Evolutionary conservation across 2,797 vertebrate genomes (phyloP).

Genomic region (Myotis myotis): DNA sequence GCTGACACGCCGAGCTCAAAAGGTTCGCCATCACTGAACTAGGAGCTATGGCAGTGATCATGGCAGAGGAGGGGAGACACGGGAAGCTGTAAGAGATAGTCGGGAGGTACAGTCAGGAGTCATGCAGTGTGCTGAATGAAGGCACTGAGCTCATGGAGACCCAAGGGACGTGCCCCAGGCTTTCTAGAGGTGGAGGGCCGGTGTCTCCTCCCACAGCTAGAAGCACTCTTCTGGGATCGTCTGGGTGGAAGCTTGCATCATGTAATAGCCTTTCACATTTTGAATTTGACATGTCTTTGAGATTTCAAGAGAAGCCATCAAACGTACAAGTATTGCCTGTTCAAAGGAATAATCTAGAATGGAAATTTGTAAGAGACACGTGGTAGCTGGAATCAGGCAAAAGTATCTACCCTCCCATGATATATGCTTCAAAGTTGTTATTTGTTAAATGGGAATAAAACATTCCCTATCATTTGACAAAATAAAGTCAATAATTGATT

Average conservation of each 20-base stretch:
- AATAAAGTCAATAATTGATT: not conserved
- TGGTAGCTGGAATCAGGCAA: not conserved
- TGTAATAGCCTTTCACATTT: not conserved
- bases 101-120: not conserved
- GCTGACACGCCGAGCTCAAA: no score
- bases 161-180: not conserved
- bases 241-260: not conserved
- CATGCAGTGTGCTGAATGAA: not conserved
- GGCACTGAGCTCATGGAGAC: not conserved
- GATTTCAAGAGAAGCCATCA: not conserved
- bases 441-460: constrained; percentile 8
- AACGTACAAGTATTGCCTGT: not conserved
- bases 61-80: not conserved
- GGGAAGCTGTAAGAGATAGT: not conserved
- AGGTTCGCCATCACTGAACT: no score
- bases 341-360: not conserved
- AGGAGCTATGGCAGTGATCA: not conserved
- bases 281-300: constrained; percentile 18
- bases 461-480: not conserved
- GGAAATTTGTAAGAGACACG: not conserved
- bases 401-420: not conserved
- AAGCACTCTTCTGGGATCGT: not conserved
- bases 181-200: not conserved
- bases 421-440: not conserved
- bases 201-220: not conserved